Evolutionary conservation across 2,888 invertebrate genomes (phyloP).

Genomic region (Alloplasta piceator): DNA sequence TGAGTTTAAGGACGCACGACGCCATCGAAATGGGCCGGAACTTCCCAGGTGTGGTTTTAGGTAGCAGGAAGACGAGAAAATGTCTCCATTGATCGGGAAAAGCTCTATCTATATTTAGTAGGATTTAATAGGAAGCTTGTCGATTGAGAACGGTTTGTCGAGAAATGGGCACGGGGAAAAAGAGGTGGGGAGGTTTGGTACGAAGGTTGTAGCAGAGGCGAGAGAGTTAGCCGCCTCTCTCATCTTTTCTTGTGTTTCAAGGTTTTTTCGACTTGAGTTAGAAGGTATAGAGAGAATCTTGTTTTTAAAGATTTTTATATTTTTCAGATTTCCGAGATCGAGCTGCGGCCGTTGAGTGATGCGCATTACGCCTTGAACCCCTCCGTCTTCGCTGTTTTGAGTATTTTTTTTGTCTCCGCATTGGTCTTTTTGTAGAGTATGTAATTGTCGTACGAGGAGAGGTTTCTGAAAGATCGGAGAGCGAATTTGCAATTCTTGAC

Average conservation of each 20-base stretch:
- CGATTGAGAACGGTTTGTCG: not conserved
- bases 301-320: not conserved
- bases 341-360: not conserved
- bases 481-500: not conserved
- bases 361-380: not conserved
- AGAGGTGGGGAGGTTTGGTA: not conserved
- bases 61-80: constrained; percentile 15
- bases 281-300: not conserved
- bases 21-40: constrained; percentile 43
- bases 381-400: not conserved
- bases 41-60: constrained; percentile 9
- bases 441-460: not conserved
- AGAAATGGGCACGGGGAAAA: not conserved
- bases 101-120: not conserved
- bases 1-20: constrained; percentile 16
- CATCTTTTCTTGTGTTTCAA: not conserved
- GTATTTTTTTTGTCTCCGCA: not conserved
- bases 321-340: not conserved
- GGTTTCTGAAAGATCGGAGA: not conserved
- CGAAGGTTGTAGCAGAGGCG: no score
- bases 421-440: not conserved
- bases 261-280: not conserved
- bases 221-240: not conserved
- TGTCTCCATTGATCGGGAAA: constrained; percentile 34
- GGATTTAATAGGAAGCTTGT: not conserved